These are phyloP conservation scores for Pipistrellus nathusii DNA, from an alignment of 2,797 vertebrate genomes.

Conservation along the genomic window DNA sequence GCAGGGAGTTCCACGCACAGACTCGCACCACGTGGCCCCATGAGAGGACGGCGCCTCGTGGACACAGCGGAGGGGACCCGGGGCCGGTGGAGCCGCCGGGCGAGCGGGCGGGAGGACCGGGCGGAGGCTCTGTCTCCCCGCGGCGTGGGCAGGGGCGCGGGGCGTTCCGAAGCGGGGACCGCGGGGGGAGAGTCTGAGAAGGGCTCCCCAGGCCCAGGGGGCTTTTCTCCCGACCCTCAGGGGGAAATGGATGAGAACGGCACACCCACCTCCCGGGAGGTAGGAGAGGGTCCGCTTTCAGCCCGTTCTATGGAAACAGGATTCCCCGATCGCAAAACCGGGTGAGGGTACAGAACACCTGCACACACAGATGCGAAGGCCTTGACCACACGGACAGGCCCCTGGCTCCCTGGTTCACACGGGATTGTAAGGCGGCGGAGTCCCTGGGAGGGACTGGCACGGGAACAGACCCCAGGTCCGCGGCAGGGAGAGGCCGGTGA, in stretches of 20 bases:
- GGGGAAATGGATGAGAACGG: fast-evolving
- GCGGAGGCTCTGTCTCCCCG: too few species aligned
- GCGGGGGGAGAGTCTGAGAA: not conserved
- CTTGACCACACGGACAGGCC: too few species aligned
- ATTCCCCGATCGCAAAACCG: too few species aligned
- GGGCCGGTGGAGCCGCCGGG: too few species aligned
- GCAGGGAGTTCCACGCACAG: not conserved
- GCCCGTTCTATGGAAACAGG: not conserved
- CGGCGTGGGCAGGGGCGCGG: not conserved
- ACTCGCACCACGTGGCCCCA: not conserved
- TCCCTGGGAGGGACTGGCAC: fast-evolving
- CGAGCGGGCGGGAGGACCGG: too few species aligned
- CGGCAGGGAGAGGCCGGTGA: too few species aligned
- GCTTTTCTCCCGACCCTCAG: too few species aligned
- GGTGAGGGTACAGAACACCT: not conserved
- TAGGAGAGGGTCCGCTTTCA: too few species aligned
- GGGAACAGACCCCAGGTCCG: not conserved
- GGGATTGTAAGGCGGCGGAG: not conserved
- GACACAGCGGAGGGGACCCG: not conserved
- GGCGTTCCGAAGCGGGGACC: fast-evolving
- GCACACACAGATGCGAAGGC: fast-evolving
- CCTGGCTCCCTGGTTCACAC: too few species aligned
- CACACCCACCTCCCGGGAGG: not conserved
- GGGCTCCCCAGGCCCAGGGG: fast-evolving
- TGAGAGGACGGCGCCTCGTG: not conserved